These are phyloP conservation scores for Pseudomyrmex pallidus DNA, from an alignment of 1,140 invertebrate species.

Conservation along the genomic window DNA sequence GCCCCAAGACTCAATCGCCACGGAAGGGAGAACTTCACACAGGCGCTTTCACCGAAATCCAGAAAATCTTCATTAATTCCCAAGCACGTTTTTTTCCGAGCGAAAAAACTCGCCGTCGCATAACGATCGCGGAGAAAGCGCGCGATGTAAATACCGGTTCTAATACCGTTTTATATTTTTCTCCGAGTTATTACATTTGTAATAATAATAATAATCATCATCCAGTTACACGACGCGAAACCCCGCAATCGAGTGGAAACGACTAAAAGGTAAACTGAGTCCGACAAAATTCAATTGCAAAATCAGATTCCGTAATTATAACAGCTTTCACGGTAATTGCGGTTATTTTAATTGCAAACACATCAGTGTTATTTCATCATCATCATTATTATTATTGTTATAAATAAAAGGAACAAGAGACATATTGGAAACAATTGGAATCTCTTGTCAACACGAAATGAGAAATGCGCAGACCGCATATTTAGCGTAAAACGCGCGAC, in stretches of 20 bases:
- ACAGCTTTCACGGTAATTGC: not conserved
- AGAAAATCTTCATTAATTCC: constrained; percentile 45
- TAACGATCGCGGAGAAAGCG: not conserved
- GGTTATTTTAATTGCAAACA: constrained; percentile 16
- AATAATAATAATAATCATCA: constrained; percentile 37
- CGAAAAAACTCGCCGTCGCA: not conserved
- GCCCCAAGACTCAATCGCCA: not conserved
- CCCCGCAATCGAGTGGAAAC: not conserved
- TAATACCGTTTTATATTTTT: constrained; percentile 2
- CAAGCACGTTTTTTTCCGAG: not conserved
- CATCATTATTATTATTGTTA: too few species aligned
- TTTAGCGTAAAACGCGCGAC: constrained; percentile 24
- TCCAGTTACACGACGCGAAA: not conserved
- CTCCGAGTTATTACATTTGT: constrained; percentile 11
- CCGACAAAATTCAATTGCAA: not conserved
- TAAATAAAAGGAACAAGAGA: not conserved
- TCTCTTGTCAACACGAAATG: constrained; percentile 10
- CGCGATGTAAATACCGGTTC: not conserved
- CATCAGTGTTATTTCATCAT: too few species aligned
- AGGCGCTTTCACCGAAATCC: constrained; percentile 29
- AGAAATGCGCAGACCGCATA: constrained; percentile 18
- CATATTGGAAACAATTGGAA: constrained; percentile 20
- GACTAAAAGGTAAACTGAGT: not conserved
- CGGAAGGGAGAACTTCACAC: not conserved
- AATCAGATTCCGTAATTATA: constrained; percentile 37